Evolutionary conservation across 2,113 vertebrate species (phyloP), one percentile per base, ranked within the genome.

Genomic region (Synchiropus splendidus): DNA sequence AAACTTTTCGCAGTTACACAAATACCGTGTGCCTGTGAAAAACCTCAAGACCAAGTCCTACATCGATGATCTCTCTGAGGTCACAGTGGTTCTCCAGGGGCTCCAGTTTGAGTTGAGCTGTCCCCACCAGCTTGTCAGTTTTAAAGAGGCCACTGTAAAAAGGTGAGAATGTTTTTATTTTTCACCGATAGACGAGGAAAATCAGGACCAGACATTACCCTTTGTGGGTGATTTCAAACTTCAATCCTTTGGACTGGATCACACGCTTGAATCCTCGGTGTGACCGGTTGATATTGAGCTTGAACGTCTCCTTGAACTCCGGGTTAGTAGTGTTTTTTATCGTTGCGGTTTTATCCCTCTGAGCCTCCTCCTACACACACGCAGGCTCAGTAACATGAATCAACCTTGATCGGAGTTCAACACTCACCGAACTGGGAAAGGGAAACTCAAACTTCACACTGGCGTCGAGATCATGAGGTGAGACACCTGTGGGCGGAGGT

Each of bases 361-460:
- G 92, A 8, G 90, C 85, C 59, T 93, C 91, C 64, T 97, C 92
- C 92, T 94, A 54, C 31, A 35, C 37, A 30, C 41, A 48, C 31
- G 42, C 18, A 51, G 27, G n/a, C n/a, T n/a, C n/a, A 42, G 30
- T 6, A 12, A 44, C 16, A 33, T 16, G 2, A 33, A 12, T 17
- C 2, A 42, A 42, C 15, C 13, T 10, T 10, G 5, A 13, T 5
- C 34, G 6, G 12, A 36, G 14, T 2, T 14, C 6, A 9, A 42
- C 18, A 12, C 84, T 57, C 75, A 94, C 92, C 72, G 58, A 56
- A 12, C 81, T 93, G 59, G 92, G 92, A 38, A 92, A 92, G 6
- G 88, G 89, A 77, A 97, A 94, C 58, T 97, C 91, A 27, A 93
- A 97, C 33, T 88, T 90, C 48, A 95, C 89, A 0, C 89, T 91